These are phyloP conservation scores for Gari tellinella DNA, from an alignment of 2,888 invertebrate genomes.

Conservation along the genomic window DNA sequence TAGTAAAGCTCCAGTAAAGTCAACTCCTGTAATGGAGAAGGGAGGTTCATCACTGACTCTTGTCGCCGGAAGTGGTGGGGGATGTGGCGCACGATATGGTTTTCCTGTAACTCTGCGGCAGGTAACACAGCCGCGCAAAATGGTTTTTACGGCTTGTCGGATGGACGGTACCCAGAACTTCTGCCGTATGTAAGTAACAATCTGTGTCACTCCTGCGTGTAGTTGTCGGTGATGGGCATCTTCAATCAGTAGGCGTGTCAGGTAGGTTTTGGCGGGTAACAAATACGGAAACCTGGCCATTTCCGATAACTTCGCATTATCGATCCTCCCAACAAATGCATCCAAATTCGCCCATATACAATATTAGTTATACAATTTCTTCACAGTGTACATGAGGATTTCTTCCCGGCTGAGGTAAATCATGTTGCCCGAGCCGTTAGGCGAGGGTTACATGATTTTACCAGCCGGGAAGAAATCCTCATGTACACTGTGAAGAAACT, in stretches of 20 bases:
- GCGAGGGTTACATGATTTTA: too few relatives aligned
- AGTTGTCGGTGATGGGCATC: slow-evolving; percentile 26
- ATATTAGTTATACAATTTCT: slow-evolving; percentile 12
- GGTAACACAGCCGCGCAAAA: slow-evolving; percentile 24
- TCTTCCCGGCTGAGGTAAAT: too few relatives aligned
- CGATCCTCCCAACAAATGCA: slow-evolving; percentile 22
- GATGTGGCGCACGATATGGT: slow-evolving; percentile 29
- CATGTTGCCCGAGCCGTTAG: too few relatives aligned
- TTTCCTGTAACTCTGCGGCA: slow-evolving; percentile 33
- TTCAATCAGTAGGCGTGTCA: slow-evolving; percentile 25
- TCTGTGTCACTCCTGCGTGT: slow-evolving; percentile 19
- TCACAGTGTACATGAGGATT: too few relatives aligned
- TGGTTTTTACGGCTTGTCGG: slow-evolving; percentile 8
- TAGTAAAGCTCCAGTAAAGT: slow-evolving; percentile 34
- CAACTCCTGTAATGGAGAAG: slow-evolving; percentile 44
- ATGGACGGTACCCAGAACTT: slow-evolving; percentile 39
- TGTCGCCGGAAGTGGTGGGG: slow-evolving; percentile 32
- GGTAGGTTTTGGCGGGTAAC: neutral
- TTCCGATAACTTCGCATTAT: slow-evolving; percentile 22
- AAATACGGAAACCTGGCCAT: slow-evolving; percentile 12
- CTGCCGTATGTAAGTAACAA: slow-evolving; percentile 35
- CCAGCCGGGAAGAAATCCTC: too few relatives aligned
- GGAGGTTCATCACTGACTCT: slow-evolving; percentile 26
- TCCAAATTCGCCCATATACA: slow-evolving; percentile 6
- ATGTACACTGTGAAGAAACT: too few relatives aligned